phyloP scores from a whole-genome alignment of 1,140 invertebrate genomes.

The Pachypeltis micranthus region DNA sequence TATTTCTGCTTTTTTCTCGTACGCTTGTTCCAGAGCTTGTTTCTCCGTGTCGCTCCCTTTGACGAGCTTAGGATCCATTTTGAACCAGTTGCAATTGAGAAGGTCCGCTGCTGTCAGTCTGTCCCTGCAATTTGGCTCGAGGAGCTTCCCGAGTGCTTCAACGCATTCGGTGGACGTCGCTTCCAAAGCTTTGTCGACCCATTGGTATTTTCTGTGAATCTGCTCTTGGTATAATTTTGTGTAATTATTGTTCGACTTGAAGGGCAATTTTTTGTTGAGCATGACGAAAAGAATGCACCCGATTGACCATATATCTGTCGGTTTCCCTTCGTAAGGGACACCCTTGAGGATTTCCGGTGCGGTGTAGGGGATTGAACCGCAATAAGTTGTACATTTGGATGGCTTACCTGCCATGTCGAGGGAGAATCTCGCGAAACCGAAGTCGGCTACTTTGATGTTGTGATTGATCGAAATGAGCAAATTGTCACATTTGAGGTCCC shows the following conservation, averaged over 20 bases:
- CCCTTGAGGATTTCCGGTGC: slow-evolving; percentile 55
- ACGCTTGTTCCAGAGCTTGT: slow-evolving; percentile 27
- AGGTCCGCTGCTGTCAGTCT: slow-evolving; percentile 24
- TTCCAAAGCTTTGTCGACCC: neutral
- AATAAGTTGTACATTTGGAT: slow-evolving; percentile 47
- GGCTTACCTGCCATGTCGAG: slow-evolving; percentile 40
- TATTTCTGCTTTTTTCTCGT: neutral
- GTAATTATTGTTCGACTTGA: slow-evolving; percentile 33
- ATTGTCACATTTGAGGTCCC: slow-evolving; percentile 70
- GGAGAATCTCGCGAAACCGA: slow-evolving; percentile 56
- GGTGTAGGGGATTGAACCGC: slow-evolving; percentile 55
- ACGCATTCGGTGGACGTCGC: slow-evolving; percentile 47
- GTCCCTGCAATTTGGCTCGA: slow-evolving; percentile 48
- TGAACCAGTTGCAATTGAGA: slow-evolving; percentile 44
- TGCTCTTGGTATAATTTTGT: slow-evolving; percentile 1
- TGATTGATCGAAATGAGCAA: slow-evolving; percentile 54
- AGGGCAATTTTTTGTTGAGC: slow-evolving; percentile 67
- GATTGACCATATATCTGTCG: slow-evolving; percentile 55
- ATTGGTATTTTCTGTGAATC: neutral
- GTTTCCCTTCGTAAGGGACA: slow-evolving; percentile 47
- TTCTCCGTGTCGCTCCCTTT: slow-evolving; percentile 30
- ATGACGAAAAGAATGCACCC: slow-evolving; percentile 57
- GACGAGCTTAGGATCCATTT: slow-evolving; percentile 43
- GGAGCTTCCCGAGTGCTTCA: slow-evolving; percentile 40
- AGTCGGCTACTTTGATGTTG: slow-evolving; percentile 67